phyloP scores from a whole-genome alignment of 2,113 vertebrate genomes.

The Gobio gobio region DNA sequence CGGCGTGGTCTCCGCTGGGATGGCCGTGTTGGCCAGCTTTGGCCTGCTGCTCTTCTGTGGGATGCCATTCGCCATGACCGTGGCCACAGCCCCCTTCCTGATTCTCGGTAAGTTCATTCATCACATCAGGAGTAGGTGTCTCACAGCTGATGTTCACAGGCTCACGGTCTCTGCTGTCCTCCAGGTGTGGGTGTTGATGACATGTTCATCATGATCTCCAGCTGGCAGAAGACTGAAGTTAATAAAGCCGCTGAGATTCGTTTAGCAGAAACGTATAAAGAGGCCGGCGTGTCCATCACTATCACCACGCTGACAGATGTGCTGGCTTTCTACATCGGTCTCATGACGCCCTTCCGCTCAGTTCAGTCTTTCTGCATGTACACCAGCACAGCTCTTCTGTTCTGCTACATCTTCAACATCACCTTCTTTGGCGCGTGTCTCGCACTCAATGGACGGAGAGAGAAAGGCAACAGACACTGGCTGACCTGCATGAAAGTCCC shows the following conservation, averaged over 20 bases:
- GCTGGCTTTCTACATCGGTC: conserved; percentile 79
- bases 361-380: conserved; percentile 80
- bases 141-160: not conserved
- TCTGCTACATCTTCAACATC: conserved; percentile 80
- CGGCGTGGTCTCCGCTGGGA: conserved; percentile 70
- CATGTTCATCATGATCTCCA: conserved; percentile 82
- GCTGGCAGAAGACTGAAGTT: conserved; percentile 75
- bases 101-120: conserved; percentile 70
- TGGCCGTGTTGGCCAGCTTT: conserved; percentile 76
- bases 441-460: conserved; percentile 75
- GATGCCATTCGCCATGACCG: conserved; percentile 73
- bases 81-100: conserved; percentile 75
- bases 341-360: conserved; percentile 73
- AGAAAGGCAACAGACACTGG: conserved; percentile 71
- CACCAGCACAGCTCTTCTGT: conserved; percentile 76
- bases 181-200: conserved; percentile 81
- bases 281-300: conserved; percentile 81
- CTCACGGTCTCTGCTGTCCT: not conserved
- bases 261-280: conserved; percentile 70
- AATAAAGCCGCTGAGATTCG: conserved; percentile 48
- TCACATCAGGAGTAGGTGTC: not conserved
- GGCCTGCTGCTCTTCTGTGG: conserved; percentile 76
- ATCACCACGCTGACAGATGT: conserved; percentile 80
- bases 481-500: conserved; percentile 66
- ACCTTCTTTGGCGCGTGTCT: conserved; percentile 80